phyloP scores from a whole-genome alignment of 2,113 vertebrate genomes.

The Rhynchomys soricoides region DNA sequence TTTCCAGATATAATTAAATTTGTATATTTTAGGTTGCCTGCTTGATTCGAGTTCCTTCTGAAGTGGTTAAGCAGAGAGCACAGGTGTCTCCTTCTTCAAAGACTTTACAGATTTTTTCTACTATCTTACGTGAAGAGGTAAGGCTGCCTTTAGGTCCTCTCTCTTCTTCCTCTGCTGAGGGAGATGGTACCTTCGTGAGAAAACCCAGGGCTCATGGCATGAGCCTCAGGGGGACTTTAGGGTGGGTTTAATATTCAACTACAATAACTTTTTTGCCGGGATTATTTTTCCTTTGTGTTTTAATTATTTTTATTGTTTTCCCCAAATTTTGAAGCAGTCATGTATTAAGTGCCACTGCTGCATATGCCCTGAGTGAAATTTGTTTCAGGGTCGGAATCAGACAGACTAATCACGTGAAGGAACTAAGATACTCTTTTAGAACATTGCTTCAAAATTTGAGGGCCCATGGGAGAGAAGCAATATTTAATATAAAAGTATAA shows the following conservation, averaged over 20 bases:
- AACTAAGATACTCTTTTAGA: neutral
- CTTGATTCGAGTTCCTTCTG: slow-evolving; percentile 95
- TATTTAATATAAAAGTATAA: neutral
- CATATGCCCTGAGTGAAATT: neutral
- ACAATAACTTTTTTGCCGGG: neutral
- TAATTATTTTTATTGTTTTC: neutral
- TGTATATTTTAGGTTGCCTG: slow-evolving; percentile 93
- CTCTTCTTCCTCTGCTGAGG: neutral
- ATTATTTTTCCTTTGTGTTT: slow-evolving; percentile 41
- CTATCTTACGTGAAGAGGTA: slow-evolving; percentile 94
- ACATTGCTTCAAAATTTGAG: neutral
- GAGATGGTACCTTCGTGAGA: neutral
- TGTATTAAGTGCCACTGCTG: neutral
- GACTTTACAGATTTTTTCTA: slow-evolving; percentile 91
- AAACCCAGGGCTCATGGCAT: neutral
- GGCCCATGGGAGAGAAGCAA: neutral
- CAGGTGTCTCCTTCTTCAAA: slow-evolving; percentile 91
- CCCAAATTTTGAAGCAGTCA: slow-evolving; percentile 8
- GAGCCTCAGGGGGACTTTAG: neutral
- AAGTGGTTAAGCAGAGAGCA: slow-evolving; percentile 96
- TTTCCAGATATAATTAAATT: slow-evolving; percentile 51
- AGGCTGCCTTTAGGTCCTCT: slow-evolving; percentile 57
- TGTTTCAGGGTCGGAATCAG: neutral
- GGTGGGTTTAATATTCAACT: neutral
- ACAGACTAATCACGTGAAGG: neutral